Percentiles rank a stretch among this genome's conserved stretches.
Evolutionary conservation across 2,797 vertebrate genomes (phyloP).

Genomic region (Galago senegalensis): DNA sequence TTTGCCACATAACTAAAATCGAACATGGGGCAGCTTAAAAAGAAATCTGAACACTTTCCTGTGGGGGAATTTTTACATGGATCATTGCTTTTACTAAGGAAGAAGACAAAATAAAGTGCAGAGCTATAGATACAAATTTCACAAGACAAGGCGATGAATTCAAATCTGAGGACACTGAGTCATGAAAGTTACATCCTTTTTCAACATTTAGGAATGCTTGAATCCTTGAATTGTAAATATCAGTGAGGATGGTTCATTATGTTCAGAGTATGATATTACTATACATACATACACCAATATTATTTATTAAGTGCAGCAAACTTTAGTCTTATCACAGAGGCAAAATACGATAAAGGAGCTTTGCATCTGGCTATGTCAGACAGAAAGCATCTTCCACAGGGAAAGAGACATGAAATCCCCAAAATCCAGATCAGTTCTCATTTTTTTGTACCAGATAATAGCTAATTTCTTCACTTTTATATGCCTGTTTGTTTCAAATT

Average conservation of each 20-base stretch:
- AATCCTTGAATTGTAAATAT: constrained; percentile 42
- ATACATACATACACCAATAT: background rate
- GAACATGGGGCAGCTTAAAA: constrained; percentile 44
- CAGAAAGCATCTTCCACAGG: background rate
- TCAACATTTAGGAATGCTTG: background rate
- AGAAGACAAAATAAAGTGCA: background rate
- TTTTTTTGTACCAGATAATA: background rate
- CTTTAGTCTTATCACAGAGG: background rate
- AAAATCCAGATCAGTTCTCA: background rate
- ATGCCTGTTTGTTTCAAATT: background rate
- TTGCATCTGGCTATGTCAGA: background rate
- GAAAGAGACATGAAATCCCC: background rate
- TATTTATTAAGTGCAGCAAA: constrained; percentile 3
- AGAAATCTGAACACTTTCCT: constrained; percentile 60
- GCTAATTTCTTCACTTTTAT: background rate
- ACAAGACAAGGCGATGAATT: constrained; percentile 41
- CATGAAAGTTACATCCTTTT: background rate
- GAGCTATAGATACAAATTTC: constrained; percentile 21
- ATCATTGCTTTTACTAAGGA: constrained; percentile 44
- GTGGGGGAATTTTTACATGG: background rate
- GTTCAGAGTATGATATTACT: background rate
- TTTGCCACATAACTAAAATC: constrained; percentile 41
- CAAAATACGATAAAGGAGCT: background rate
- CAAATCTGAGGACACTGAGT: background rate
- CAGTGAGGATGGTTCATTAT: background rate